Evolutionary conservation across 2,888 invertebrate species (phyloP).

Genomic region (Drosophila antonietae): DNA sequence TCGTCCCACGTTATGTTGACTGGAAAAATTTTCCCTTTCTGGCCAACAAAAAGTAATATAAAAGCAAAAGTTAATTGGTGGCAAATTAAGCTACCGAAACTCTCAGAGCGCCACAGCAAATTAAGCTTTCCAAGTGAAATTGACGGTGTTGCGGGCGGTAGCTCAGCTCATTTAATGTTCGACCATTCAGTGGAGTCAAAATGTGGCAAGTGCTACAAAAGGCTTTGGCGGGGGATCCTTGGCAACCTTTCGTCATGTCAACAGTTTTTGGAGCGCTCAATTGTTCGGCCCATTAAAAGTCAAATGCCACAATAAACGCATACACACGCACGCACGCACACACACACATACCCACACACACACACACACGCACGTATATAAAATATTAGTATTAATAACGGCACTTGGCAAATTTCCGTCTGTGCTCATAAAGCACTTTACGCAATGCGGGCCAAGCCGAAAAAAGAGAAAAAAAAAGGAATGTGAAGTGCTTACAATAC

Average conservation of each 20-base stretch:
- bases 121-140: slow-evolving; percentile 14
- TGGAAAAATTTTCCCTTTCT: neutral
- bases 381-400: slow-evolving; percentile 69
- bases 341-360: neutral
- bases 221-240: slow-evolving; percentile 9
- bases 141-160: slow-evolving; percentile 1
- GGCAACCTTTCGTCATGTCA: slow-evolving; percentile 46
- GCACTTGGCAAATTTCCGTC: slow-evolving; percentile 57
- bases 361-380: slow-evolving; percentile 2
- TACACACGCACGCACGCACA: slow-evolving; percentile 11
- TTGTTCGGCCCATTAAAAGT: slow-evolving; percentile 50
- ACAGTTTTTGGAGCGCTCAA: slow-evolving; percentile 43
- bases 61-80: slow-evolving; percentile 10
- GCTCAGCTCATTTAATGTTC: slow-evolving; percentile 24
- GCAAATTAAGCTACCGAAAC: slow-evolving; percentile 1
- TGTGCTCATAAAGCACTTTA: slow-evolving; percentile 54
- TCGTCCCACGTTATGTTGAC: neutral
- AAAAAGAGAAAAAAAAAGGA: neutral
- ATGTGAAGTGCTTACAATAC: slow-evolving; percentile 41
- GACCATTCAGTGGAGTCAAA: slow-evolving; percentile 25
- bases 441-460: slow-evolving; percentile 20
- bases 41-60: neutral
- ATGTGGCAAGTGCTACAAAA: slow-evolving; percentile 31
- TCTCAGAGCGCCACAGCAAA: neutral
- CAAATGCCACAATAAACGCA: slow-evolving; percentile 32